phyloP scores from a whole-genome alignment of 1,140 invertebrate species.

The Stenopsyche tienmushanensis region DNA sequence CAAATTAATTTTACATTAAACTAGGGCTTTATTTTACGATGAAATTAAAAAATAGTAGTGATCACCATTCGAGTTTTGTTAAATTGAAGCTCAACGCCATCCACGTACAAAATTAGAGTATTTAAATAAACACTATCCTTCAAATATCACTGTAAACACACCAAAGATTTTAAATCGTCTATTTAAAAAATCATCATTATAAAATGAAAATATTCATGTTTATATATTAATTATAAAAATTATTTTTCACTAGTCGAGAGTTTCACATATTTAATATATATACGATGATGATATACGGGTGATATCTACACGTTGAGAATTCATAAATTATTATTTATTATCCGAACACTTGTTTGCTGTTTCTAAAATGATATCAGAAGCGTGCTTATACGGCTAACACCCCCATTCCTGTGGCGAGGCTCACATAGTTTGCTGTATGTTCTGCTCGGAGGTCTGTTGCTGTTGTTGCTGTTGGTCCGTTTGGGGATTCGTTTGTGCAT shows the following conservation, averaged over 20 bases:
- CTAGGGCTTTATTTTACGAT: too few species aligned
- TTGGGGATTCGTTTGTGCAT: slow-evolving; percentile 1
- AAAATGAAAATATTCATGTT: background rate
- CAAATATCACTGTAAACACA: too few species aligned
- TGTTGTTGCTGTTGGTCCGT: slow-evolving; percentile 15
- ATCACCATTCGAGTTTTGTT: too few species aligned
- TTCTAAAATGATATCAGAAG: background rate
- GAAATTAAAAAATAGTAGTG: too few species aligned
- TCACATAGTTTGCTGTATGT: slow-evolving; percentile 30
- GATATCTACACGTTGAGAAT: background rate
- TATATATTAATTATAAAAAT: background rate
- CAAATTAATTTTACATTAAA: too few species aligned
- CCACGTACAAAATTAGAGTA: too few species aligned
- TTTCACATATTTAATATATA: background rate
- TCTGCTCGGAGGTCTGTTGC: slow-evolving; percentile 20
- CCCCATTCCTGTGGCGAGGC: slow-evolving; percentile 5
- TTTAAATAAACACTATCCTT: too few species aligned
- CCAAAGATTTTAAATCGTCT: too few species aligned
- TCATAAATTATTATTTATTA: background rate
- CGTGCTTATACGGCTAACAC: slow-evolving; percentile 3
- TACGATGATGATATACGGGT: background rate
- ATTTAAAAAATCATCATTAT: too few species aligned
- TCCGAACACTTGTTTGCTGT: background rate
- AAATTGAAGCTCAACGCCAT: too few species aligned
- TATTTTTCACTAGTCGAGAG: background rate